A percentile compares a stretch with the other conserved stretches of the same genome.
Evolutionary conservation across 1,140 invertebrate genomes (phyloP).

Genomic region (Mylabris phalerata): DNA sequence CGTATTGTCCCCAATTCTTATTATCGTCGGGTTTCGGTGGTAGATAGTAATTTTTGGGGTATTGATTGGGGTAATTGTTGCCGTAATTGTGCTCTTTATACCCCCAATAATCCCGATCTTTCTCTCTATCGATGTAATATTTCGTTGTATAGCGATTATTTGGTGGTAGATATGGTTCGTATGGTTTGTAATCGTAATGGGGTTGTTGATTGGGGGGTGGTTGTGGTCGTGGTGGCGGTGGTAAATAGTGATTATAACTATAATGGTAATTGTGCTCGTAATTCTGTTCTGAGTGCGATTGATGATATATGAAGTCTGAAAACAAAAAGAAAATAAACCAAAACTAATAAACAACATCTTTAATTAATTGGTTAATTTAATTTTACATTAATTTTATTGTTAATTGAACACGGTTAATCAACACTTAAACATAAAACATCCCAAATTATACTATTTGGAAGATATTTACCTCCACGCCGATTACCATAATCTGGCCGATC

Average conservation of each 20-base stretch:
- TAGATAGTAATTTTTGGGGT: slow-evolving; percentile 25
- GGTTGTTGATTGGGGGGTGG: slow-evolving; percentile 11
- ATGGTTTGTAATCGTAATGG: slow-evolving; percentile 12
- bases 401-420: slow-evolving; percentile 15
- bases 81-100: slow-evolving; percentile 28
- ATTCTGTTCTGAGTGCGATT: slow-evolving; percentile 26
- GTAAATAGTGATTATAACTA: slow-evolving; percentile 23
- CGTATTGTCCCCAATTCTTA: slow-evolving; percentile 38
- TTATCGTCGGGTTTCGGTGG: slow-evolving; percentile 20
- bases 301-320: slow-evolving; percentile 32
- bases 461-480: slow-evolving; percentile 36
- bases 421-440: slow-evolving; percentile 23
- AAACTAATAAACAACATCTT: not conserved
- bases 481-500: slow-evolving; percentile 3
- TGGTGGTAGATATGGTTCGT: slow-evolving; percentile 18
- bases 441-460: slow-evolving; percentile 24
- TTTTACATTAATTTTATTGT: not conserved
- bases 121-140: slow-evolving; percentile 16
- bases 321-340: slow-evolving; percentile 23
- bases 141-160: slow-evolving; percentile 6
- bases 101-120: slow-evolving; percentile 22
- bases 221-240: slow-evolving; percentile 7
- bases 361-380: slow-evolving; percentile 3
- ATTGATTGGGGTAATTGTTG: slow-evolving; percentile 22
- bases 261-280: slow-evolving; percentile 23